Evolutionary conservation across 53 echinoderm and acorn worm genomes (phyloP).

Genomic region (Stichopus horrens): DNA sequence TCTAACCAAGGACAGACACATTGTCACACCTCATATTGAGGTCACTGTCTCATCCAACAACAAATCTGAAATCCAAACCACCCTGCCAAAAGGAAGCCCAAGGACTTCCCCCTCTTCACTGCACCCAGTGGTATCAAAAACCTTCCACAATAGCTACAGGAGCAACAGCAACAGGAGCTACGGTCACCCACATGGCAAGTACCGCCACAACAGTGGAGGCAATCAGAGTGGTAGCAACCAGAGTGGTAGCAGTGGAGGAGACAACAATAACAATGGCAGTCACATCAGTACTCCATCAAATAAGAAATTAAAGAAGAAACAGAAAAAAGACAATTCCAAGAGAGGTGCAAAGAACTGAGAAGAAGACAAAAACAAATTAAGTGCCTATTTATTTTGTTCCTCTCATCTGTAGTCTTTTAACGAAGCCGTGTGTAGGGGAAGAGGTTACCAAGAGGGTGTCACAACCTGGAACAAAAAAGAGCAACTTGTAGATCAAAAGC

Average conservation of each 20-base stretch:
- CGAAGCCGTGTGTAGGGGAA: too few species aligned
- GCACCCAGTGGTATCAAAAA: conserved; percentile 73
- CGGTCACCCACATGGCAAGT: conserved; percentile 53
- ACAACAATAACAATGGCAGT: conserved; percentile 61
- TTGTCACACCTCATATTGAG: conserved; percentile 38
- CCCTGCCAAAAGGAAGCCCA: background rate
- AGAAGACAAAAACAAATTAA: background rate
- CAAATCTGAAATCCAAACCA: conserved; percentile 41
- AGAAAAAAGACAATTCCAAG: conserved; percentile 63
- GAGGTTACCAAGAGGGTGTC: too few species aligned
- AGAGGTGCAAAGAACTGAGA: conserved; percentile 35
- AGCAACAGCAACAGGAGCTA: conserved; percentile 61
- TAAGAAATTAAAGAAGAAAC: conserved; percentile 67
- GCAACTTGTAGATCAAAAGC: too few species aligned
- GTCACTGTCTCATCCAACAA: conserved; percentile 41
- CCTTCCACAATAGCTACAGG: conserved; percentile 65
- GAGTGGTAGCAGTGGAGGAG: conserved; percentile 54
- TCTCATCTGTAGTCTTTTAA: too few species aligned
- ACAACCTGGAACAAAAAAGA: too few species aligned
- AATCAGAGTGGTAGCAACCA: background rate
- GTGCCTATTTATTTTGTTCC: background rate
- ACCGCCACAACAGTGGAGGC: conserved; percentile 55
- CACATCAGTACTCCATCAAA: conserved; percentile 40
- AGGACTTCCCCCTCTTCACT: conserved; percentile 24
- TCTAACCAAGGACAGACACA: conserved; percentile 1